Conservation (phyloP, 2,888 invertebrate species). For the Heliconius hortense region DNA sequence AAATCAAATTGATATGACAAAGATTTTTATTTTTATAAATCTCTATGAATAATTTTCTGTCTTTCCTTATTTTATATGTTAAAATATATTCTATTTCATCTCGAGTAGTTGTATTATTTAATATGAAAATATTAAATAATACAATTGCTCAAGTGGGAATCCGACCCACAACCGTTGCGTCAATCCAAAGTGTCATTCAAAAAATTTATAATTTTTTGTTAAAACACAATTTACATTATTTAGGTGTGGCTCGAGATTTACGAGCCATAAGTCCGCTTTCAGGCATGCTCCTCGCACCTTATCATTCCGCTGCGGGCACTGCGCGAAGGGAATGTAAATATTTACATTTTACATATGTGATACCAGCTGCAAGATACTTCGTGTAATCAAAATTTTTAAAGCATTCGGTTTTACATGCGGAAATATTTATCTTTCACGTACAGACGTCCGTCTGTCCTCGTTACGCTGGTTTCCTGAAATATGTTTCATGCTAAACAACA, state of each 20-base stretch:
- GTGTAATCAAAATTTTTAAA: conserved; percentile 22
- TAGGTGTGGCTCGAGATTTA: conserved; percentile 1
- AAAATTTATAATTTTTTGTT: not conserved
- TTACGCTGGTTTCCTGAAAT: conserved; percentile 6
- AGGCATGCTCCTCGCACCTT: conserved; percentile 19
- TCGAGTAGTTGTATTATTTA: too few species aligned
- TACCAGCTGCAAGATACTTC: conserved; percentile 5
- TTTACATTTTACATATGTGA: conserved; percentile 13
- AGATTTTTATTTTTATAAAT: too few species aligned
- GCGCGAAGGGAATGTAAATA: conserved; percentile 2
- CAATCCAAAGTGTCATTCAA: not conserved
- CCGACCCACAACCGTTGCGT: too few species aligned
- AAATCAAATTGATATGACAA: too few species aligned
- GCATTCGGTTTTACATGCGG: not conserved
- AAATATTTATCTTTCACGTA: conserved; percentile 16
- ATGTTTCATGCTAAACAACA: not conserved
- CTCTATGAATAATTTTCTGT: too few species aligned
- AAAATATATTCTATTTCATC: too few species aligned
- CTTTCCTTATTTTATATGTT: too few species aligned
- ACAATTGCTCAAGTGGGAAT: too few species aligned
- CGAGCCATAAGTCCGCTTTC: not conserved
- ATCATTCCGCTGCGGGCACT: conserved; percentile 14
- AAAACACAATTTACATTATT: conserved; percentile 3
- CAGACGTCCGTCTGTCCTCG: conserved; percentile 2
- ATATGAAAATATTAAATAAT: too few species aligned